These are phyloP conservation scores for Diplazon laetatorius DNA, from an alignment of 2,888 invertebrate genomes.

Conservation along the genomic window DNA sequence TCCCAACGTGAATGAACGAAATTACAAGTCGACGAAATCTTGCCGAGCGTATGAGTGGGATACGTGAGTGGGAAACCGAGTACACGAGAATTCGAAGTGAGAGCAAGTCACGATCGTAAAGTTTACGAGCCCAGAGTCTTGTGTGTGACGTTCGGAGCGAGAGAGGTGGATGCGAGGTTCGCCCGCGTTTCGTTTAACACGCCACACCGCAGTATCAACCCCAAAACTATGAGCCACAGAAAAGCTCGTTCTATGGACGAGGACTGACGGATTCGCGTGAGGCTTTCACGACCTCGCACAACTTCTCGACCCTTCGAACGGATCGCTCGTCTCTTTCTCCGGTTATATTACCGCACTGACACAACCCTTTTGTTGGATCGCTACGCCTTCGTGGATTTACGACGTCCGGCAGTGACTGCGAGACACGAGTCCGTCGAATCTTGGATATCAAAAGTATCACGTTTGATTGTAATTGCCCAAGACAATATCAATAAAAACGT, in stretches of 20 bases:
- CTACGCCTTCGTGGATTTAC: constrained; percentile 18
- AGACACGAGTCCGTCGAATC: constrained; percentile 11
- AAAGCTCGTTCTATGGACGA: constrained; percentile 26
- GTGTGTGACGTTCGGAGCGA: constrained; percentile 42
- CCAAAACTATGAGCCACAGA: constrained; percentile 5
- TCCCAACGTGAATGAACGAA: constrained; percentile 22
- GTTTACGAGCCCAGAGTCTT: constrained; percentile 52
- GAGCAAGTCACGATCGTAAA: constrained; percentile 36
- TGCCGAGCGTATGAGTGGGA: constrained; percentile 8
- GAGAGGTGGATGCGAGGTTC: constrained; percentile 1
- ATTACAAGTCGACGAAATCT: constrained; percentile 3
- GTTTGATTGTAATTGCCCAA: constrained; percentile 21
- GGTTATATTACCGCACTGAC: constrained; percentile 18
- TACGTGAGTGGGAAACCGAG: constrained; percentile 9
- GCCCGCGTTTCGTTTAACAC: constrained; percentile 39
- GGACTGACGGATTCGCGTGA: constrained; percentile 31
- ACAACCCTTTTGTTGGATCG: constrained; percentile 12
- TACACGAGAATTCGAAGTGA: not conserved
- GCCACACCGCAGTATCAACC: constrained; percentile 27
- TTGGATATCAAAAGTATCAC: constrained; percentile 23
- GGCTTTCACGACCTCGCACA: constrained; percentile 48
- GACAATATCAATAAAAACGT: not conserved
- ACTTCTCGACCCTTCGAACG: constrained; percentile 33
- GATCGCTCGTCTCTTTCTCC: constrained; percentile 36
- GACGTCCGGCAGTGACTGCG: not conserved